Conservation (phyloP, 2,888 invertebrate species). For the Penaeus monodon region DNA sequence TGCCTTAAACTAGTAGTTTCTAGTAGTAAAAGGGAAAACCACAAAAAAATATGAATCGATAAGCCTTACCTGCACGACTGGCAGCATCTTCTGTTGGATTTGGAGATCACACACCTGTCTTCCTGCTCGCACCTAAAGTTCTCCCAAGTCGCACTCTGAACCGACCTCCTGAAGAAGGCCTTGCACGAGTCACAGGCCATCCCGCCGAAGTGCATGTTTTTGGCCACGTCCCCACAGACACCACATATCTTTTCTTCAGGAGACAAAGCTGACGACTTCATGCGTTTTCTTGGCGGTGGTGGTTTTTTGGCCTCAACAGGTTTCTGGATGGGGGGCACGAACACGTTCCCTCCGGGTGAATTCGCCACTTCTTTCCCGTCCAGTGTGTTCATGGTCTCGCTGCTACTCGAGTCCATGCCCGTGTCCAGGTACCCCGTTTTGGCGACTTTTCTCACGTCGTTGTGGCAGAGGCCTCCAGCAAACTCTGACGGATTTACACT, state of each 20-base stretch:
- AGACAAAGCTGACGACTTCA: constrained; percentile 24
- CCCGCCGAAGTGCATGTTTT: constrained; percentile 70
- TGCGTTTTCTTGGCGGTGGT: not conserved
- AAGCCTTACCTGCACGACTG: constrained; percentile 67
- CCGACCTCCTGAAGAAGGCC: constrained; percentile 70
- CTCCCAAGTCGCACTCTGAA: constrained; percentile 68
- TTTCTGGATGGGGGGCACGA: not conserved
- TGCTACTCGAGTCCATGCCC: too few species aligned
- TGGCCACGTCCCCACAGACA: constrained; percentile 69
- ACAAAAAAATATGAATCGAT: not conserved
- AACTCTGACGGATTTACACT: too few species aligned
- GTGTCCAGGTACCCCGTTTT: too few species aligned
- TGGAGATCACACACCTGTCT: constrained; percentile 68
- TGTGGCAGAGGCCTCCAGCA: too few species aligned
- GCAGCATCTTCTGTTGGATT: constrained; percentile 68
- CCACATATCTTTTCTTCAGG: constrained; percentile 67
- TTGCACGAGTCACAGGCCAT: constrained; percentile 70
- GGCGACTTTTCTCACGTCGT: too few species aligned
- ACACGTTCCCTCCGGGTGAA: too few species aligned
- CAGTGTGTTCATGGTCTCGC: too few species aligned
- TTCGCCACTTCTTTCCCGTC: too few species aligned
- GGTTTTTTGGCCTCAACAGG: not conserved
- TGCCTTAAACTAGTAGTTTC: too few species aligned
- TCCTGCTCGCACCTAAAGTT: constrained; percentile 68
- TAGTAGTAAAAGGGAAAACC: not conserved